phyloP scores from a whole-genome alignment of 2,888 invertebrate genomes.

The Synanthedon andrenaeformis region DNA sequence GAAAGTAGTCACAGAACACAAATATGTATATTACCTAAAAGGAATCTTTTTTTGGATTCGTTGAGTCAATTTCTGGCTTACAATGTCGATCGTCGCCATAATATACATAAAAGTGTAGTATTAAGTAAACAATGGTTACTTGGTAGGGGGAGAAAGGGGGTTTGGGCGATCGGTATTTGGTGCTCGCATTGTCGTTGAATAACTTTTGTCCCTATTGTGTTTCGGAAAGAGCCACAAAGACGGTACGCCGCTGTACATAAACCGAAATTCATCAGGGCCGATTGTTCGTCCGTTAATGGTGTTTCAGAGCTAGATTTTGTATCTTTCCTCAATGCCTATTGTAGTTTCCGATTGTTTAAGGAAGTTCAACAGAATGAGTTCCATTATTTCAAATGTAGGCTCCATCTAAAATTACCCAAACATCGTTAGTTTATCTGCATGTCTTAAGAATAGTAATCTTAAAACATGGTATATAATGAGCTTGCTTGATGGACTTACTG shows the following conservation, averaged over 20 bases:
- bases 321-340: constrained; percentile 6
- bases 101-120: constrained; percentile 63
- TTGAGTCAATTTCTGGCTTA: constrained; percentile 43
- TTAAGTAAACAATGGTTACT: constrained; percentile 66
- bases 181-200: constrained; percentile 70
- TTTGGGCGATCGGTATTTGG: constrained; percentile 68
- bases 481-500: no score
- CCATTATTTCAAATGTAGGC: no score
- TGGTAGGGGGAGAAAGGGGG: constrained; percentile 18
- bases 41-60: constrained; percentile 14
- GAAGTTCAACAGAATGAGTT: no score
- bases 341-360: not conserved
- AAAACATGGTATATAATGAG: no score
- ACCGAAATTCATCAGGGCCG: constrained; percentile 68
- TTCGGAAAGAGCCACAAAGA: constrained; percentile 67
- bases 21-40: not conserved
- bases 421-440: no score
- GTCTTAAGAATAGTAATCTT: no score
- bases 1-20: no score
- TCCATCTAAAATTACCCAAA: no score
- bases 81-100: constrained; percentile 43
- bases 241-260: constrained; percentile 60
- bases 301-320: constrained; percentile 36
- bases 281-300: constrained; percentile 62
- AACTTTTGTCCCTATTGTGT: constrained; percentile 72